phyloP scores from a whole-genome alignment of 1,140 invertebrate genomes.

The Apis florea region DNA sequence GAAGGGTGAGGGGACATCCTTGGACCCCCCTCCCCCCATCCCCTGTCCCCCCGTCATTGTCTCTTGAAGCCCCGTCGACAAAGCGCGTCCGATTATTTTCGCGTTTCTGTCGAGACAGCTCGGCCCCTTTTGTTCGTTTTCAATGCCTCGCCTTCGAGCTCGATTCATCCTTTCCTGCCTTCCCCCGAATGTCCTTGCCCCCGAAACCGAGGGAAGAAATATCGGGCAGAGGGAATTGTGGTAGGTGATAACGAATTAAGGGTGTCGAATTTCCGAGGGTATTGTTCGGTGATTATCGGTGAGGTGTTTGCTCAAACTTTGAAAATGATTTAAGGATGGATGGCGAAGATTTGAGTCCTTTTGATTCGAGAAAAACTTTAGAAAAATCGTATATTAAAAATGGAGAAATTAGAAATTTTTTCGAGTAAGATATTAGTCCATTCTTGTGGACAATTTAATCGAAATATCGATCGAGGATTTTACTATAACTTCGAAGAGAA shows the following conservation, averaged over 20 bases:
- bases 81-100: slow-evolving; percentile 59
- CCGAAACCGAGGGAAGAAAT: not conserved
- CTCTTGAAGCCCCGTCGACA: slow-evolving; percentile 32
- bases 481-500: no score
- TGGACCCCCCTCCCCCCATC: not conserved
- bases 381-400: no score
- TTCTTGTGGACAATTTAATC: no score
- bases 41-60: no score
- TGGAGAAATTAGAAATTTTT: no score
- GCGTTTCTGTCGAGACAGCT: slow-evolving; percentile 33
- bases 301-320: no score
- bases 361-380: no score
- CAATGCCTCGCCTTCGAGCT: slow-evolving; percentile 32
- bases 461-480: no score
- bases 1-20: not conserved
- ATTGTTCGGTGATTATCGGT: no score
- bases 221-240: not conserved
- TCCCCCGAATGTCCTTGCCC: not conserved
- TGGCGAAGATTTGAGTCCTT: no score
- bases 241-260: slow-evolving; percentile 1
- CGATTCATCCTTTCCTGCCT: slow-evolving; percentile 37
- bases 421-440: no score
- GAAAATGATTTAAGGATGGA: no score
- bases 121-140: slow-evolving; percentile 43
- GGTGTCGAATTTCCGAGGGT: not conserved